A percentile compares a stretch with the other conserved stretches of the same genome.
These are phyloP conservation scores for Protomyctophum bolini DNA, from an alignment of 2,113 vertebrate species.

Conservation along the genomic window DNA sequence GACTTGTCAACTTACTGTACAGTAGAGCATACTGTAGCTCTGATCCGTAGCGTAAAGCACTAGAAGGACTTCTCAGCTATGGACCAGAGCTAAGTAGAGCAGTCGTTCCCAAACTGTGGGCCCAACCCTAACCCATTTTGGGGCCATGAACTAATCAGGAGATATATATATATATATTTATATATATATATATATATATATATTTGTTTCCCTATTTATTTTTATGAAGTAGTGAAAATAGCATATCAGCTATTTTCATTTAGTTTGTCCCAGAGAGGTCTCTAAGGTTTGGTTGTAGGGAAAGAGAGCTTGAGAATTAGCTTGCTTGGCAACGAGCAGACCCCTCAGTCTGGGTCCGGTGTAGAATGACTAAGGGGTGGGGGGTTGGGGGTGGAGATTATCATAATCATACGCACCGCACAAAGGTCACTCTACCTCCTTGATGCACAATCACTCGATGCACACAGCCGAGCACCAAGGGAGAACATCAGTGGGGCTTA, in stretches of 20 bases:
- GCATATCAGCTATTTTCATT: background rate
- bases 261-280: background rate
- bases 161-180: no score
- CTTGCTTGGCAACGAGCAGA: conserved; percentile 34
- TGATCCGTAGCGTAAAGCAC: no score
- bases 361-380: background rate
- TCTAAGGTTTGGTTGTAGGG: conserved; percentile 24
- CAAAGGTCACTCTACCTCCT: conserved; percentile 68
- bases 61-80: no score
- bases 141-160: no score
- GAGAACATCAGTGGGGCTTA: conserved; percentile 38
- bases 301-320: conserved; percentile 44
- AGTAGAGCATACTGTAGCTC: no score
- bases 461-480: conserved; percentile 33
- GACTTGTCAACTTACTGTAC: background rate
- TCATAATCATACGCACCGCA: conserved; percentile 60
- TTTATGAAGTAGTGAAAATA: no score
- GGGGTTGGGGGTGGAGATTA: conserved; percentile 42
- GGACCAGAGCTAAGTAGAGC: no score
- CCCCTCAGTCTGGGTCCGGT: background rate
- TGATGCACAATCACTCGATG: conserved; percentile 28
- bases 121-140: no score
- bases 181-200: no score
- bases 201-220: no score
- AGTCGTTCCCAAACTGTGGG: no score